A percentile compares a stretch with the other conserved stretches of the same genome.
These are phyloP conservation scores for Dusona sp. DNA, from an alignment of 2,888 invertebrate genomes.

Conservation along the genomic window DNA sequence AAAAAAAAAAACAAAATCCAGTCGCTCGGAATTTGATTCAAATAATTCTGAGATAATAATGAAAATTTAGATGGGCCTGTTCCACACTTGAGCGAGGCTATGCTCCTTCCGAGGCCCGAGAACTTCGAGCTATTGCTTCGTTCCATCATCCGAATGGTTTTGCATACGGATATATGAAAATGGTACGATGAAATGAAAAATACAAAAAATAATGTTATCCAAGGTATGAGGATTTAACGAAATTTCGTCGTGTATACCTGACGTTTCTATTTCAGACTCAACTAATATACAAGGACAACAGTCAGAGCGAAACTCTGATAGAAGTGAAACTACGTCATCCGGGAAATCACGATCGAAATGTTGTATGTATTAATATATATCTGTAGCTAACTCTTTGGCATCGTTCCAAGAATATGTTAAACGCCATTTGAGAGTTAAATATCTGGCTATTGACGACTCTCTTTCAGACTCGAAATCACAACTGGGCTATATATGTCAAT, in stretches of 20 bases:
- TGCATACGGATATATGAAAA: slow-evolving; percentile 93
- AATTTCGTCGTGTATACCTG: not conserved
- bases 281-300: slow-evolving; percentile 93
- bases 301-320: slow-evolving; percentile 95
- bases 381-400: slow-evolving; percentile 26
- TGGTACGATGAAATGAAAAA: slow-evolving; percentile 87
- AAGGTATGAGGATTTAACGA: not conserved
- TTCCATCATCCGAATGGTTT: slow-evolving; percentile 96
- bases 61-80: slow-evolving; percentile 91
- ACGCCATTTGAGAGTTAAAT: slow-evolving; percentile 22
- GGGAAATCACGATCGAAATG: slow-evolving; percentile 92
- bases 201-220: not conserved
- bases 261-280: slow-evolving; percentile 87
- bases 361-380: slow-evolving; percentile 85
- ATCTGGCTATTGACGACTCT: slow-evolving; percentile 66
- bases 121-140: slow-evolving; percentile 94
- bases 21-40: not conserved
- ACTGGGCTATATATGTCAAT: slow-evolving; percentile 96
- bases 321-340: slow-evolving; percentile 96
- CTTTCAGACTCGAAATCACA: slow-evolving; percentile 91
- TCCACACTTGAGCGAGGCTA: slow-evolving; percentile 94
- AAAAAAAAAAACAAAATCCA: not conserved
- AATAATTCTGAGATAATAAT: not conserved
- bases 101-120: slow-evolving; percentile 94
- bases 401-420: slow-evolving; percentile 55